Evolutionary conservation across 2,113 vertebrate genomes (phyloP).

Genomic region (Protobothrops flavoviridis): DNA sequence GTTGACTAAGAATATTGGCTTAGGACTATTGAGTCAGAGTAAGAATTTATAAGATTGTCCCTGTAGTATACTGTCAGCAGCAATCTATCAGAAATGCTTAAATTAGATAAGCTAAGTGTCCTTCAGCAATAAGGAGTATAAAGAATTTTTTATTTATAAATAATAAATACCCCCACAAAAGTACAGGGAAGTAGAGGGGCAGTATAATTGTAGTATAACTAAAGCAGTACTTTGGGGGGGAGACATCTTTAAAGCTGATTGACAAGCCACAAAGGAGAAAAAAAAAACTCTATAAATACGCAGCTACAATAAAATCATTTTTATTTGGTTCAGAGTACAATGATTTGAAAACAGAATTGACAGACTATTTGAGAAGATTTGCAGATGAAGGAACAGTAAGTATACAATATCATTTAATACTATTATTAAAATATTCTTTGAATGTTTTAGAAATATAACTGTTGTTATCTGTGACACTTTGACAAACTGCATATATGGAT

Average conservation of each 20-base stretch:
- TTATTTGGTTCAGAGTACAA: constrained; percentile 79
- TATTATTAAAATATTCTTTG: not conserved
- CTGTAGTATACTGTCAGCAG: not conserved
- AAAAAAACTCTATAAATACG: not conserved
- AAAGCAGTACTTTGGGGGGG: not conserved
- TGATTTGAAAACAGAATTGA: constrained; percentile 86
- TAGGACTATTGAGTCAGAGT: not conserved
- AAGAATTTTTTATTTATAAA: not conserved
- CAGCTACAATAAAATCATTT: not conserved
- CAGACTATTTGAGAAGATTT: constrained; percentile 84
- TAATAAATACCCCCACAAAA: not conserved
- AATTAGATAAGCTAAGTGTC: not conserved
- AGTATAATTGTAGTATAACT: not conserved
- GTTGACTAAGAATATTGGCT: not conserved
- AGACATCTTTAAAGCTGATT: not conserved
- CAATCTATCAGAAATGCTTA: not conserved
- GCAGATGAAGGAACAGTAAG: constrained; percentile 91
- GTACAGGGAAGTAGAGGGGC: not conserved
- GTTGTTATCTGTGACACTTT: not conserved
- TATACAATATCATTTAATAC: not conserved
- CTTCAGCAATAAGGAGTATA: not conserved
- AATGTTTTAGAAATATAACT: not conserved
- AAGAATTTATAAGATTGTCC: not conserved
- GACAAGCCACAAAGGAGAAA: not conserved
- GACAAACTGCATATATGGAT: not conserved